Base-by-base conservation (phyloP, 2,113 vertebrate species). In the Chrysochloris asiatica region DNA sequence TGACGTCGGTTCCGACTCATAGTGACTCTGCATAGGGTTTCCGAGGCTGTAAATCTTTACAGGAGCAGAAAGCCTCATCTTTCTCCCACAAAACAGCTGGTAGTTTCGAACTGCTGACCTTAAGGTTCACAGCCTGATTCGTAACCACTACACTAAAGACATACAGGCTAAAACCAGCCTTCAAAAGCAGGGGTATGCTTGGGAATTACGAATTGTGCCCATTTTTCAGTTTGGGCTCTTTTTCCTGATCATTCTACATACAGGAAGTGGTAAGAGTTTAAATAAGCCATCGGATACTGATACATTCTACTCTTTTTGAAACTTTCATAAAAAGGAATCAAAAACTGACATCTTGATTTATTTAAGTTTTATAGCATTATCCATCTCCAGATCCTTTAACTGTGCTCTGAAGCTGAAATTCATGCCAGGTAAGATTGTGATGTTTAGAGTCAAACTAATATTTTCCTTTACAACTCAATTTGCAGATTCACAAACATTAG, bases 351-450 rank as follows among this genome's bases (percentile, higher is more conserved):
- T 92, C 61, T 91, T 87, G 81, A 26, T 6, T 13, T 79, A 52
- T 72, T 80, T 69, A 89, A 89, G 69, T 76, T 91, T 67, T 54
- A 45, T n/a, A 85, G 50, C 33, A 88, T 96, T 92, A 91, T 92
- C 97, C 97, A 96, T 93, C 95, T 97, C 94, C 96, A 96, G 89
- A 90, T 79, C 96, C 96, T 97, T 98, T 96, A 96, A 95, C 94
- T 97, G 94, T 97, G 97, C 96, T 97, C 96, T 96, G 96, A 97
- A 96, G 89, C 78, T 92, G 89, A 94, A 96, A 92, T 83, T 88
- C 84, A 93, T 98, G 96, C 95, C 92, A 76, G 89, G 85, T 92
- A 93, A 94, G 95, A 96, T 92, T 83, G 83, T 0, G n/a, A 85
- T 96, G 95, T 97, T 95, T 95, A 89, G 96, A 97, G 95, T 54